These are phyloP conservation scores for Muscicapa adusta DNA, from an alignment of 2,113 vertebrate genomes.

Conservation along the genomic window DNA sequence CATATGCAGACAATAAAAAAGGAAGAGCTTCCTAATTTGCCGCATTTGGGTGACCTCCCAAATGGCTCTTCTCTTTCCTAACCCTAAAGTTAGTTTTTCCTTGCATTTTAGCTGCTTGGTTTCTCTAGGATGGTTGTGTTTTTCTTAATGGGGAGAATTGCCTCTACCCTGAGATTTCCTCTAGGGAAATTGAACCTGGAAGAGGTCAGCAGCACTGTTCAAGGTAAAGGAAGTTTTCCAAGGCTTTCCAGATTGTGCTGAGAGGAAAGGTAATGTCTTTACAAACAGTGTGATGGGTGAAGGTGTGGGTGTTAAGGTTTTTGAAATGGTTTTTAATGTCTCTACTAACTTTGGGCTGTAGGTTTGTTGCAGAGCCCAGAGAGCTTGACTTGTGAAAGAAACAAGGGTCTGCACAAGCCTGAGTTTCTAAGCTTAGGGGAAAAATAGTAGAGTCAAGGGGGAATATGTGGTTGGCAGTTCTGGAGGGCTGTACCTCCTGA, in stretches of 20 bases:
- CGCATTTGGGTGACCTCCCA: not conserved
- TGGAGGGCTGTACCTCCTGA: not conserved
- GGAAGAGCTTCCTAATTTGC: not conserved
- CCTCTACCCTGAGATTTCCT: not conserved
- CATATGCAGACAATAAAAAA: not conserved
- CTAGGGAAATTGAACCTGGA: not conserved
- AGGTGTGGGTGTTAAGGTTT: accelerated
- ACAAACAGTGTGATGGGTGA: not conserved
- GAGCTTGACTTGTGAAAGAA: not conserved
- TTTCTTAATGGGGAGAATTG: not conserved
- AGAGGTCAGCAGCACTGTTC: not conserved
- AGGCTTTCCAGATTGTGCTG: not conserved
- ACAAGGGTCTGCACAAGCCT: not conserved
- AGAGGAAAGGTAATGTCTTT: not conserved
- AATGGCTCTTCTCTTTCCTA: not conserved
- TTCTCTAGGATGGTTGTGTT: not conserved
- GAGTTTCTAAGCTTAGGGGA: not conserved
- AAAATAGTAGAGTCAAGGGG: not conserved
- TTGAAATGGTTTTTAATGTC: not conserved
- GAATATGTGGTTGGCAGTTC: accelerated
- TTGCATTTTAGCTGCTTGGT: not conserved
- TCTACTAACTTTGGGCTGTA: not conserved
- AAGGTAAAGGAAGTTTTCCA: not conserved
- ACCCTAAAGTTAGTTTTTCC: not conserved
- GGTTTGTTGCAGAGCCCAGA: not conserved